These are phyloP conservation scores for Galleria mellonella DNA, from an alignment of 1,140 invertebrate species.

Conservation along the genomic window DNA sequence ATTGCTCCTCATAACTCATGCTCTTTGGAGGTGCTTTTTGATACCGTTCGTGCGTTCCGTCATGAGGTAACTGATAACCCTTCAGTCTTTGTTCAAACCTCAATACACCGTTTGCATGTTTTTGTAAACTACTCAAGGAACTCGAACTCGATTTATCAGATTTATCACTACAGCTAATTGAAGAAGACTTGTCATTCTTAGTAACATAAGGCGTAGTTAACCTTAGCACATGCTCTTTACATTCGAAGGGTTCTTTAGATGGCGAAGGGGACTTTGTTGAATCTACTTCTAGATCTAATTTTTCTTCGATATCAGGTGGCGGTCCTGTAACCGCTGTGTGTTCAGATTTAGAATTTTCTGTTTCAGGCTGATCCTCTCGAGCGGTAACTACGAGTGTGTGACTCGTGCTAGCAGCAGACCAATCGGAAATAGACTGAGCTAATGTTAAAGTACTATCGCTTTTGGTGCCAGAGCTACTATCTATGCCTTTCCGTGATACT, in stretches of 20 bases:
- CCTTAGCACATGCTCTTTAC: conserved; percentile 47
- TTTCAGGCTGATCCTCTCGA: conserved; percentile 53
- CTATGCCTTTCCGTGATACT: conserved; percentile 61
- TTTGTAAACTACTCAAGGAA: conserved; percentile 67
- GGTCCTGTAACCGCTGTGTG: conserved; percentile 36
- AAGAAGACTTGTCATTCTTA: conserved; percentile 60
- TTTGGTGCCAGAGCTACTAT: conserved; percentile 76
- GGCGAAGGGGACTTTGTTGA: conserved; percentile 16
- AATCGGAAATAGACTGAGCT: conserved; percentile 77
- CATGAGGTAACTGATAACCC: conserved; percentile 37
- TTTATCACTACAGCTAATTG: conserved; percentile 68
- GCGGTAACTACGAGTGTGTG: conserved; percentile 75
- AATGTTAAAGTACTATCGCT: conserved; percentile 77
- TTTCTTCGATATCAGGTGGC: conserved; percentile 18
- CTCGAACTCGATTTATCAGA: conserved; percentile 73
- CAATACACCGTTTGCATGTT: conserved; percentile 54
- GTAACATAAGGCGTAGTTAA: conserved; percentile 41
- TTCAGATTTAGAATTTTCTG: conserved; percentile 42
- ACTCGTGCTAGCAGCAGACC: conserved; percentile 77
- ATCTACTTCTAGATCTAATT: conserved; percentile 18
- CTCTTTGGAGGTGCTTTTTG: conserved; percentile 73
- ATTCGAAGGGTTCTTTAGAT: conserved; percentile 22
- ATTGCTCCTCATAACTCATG: conserved; percentile 68
- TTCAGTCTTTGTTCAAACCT: conserved; percentile 59
- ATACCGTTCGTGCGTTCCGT: conserved; percentile 55